phyloP scores from a whole-genome alignment of 2,888 invertebrate genomes.

The Mythimna vitellina region DNA sequence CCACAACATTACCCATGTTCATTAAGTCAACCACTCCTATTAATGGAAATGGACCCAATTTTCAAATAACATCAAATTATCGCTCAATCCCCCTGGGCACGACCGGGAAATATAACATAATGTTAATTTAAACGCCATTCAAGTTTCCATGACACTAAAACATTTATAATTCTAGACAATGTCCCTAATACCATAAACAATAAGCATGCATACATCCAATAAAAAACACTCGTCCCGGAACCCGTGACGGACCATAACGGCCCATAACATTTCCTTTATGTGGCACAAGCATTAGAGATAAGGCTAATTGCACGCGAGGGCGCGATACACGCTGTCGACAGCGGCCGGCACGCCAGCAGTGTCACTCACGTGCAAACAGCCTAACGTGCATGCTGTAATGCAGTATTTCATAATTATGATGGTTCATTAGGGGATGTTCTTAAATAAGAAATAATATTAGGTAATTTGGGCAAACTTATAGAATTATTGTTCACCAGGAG shows the following conservation, averaged over 20 bases:
- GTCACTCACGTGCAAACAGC: slow-evolving; percentile 42
- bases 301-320: slow-evolving; percentile 61
- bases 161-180: slow-evolving; percentile 44
- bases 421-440: slow-evolving; percentile 23
- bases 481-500: background rate
- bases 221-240: slow-evolving; percentile 55
- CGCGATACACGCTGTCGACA: slow-evolving; percentile 60
- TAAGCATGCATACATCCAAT: slow-evolving; percentile 58
- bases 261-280: slow-evolving; percentile 57
- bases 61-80: background rate
- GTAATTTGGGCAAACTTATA: background rate
- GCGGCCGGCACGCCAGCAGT: slow-evolving; percentile 48
- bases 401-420: slow-evolving; percentile 54
- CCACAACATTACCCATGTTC: background rate
- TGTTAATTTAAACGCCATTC: slow-evolving; percentile 39
- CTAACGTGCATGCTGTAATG: slow-evolving; percentile 52
- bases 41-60: background rate
- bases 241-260: slow-evolving; percentile 40
- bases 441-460: slow-evolving; percentile 1
- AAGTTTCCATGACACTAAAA: slow-evolving; percentile 46
- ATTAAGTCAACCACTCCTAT: background rate
- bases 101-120: slow-evolving; percentile 5
- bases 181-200: slow-evolving; percentile 51
- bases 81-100: background rate
- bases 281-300: slow-evolving; percentile 55